These are phyloP conservation scores for Trichomycterus rosablanca DNA, from an alignment of 2,113 vertebrate genomes.

Conservation along the genomic window DNA sequence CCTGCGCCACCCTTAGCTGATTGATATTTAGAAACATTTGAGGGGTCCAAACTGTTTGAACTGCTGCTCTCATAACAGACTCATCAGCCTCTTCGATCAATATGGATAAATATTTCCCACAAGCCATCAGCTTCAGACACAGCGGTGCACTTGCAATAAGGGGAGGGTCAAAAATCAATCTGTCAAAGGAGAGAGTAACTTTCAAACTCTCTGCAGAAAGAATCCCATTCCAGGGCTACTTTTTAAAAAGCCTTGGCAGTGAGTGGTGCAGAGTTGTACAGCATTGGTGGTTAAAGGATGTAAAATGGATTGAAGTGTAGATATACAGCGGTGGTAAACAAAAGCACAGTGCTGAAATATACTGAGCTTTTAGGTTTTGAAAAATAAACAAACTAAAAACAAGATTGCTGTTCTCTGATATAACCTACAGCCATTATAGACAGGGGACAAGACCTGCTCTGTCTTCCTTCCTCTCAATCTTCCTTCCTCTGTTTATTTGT, in stretches of 20 bases:
- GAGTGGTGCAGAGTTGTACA: conserved; percentile 46
- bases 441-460: conserved; percentile 30
- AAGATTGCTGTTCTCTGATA: not conserved
- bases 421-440: not conserved
- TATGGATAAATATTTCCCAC: conserved; percentile 73
- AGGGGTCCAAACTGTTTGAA: conserved; percentile 65
- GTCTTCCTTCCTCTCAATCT: conserved; percentile 41
- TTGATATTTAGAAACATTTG: conserved; percentile 65
- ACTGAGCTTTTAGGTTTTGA: not conserved
- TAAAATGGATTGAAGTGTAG: conserved; percentile 21
- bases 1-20: conserved; percentile 48
- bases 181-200: conserved; percentile 31
- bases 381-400: not conserved
- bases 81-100: conserved; percentile 65
- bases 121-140: conserved; percentile 63
- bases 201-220: conserved; percentile 38
- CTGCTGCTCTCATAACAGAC: conserved; percentile 65
- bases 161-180: conserved; percentile 49
- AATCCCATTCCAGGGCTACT: conserved; percentile 24
- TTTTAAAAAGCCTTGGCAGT: conserved; percentile 21
- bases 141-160: conserved; percentile 40
- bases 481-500: conserved; percentile 51
- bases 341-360: no score
- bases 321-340: conserved; percentile 2
- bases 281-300: conserved; percentile 15